These are phyloP conservation scores for Oostethus manadensis DNA, from an alignment of 2,113 vertebrate species.

Conservation along the genomic window DNA sequence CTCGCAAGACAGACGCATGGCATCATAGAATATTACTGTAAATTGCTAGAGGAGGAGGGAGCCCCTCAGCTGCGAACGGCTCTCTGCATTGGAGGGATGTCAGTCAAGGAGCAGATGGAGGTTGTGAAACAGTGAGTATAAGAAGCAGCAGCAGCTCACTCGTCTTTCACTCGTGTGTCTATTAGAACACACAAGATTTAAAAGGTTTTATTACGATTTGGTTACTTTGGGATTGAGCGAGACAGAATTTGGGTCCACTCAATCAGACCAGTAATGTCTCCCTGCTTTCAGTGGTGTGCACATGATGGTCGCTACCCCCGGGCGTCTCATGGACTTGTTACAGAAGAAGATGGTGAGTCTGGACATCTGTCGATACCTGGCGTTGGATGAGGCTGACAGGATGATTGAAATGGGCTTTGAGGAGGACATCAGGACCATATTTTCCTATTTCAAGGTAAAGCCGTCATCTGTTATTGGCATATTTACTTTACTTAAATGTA, in stretches of 20 bases:
- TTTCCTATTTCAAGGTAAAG: conserved; percentile 95
- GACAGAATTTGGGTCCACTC: too few species aligned
- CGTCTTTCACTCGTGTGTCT: neutral
- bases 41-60: conserved; percentile 89
- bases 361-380: conserved; percentile 95
- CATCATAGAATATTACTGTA: conserved; percentile 93
- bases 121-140: conserved; percentile 90
- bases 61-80: conserved; percentile 86
- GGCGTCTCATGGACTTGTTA: conserved; percentile 93
- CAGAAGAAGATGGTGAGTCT: conserved; percentile 99
- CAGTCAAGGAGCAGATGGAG: conserved; percentile 99
- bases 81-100: conserved; percentile 98
- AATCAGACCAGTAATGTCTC: neutral
- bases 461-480: neutral
- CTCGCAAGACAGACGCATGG: conserved; percentile 93
- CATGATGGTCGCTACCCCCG: conserved; percentile 98
- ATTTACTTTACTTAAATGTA: neutral
- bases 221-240: neutral
- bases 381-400: conserved; percentile 93
- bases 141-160: neutral
- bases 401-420: conserved; percentile 99
- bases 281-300: conserved; percentile 82
- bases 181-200: neutral
- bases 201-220: neutral
- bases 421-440: conserved; percentile 97